Evolutionary conservation across 1,140 invertebrate species (phyloP).

Genomic region (Euglossa dilemma): DNA sequence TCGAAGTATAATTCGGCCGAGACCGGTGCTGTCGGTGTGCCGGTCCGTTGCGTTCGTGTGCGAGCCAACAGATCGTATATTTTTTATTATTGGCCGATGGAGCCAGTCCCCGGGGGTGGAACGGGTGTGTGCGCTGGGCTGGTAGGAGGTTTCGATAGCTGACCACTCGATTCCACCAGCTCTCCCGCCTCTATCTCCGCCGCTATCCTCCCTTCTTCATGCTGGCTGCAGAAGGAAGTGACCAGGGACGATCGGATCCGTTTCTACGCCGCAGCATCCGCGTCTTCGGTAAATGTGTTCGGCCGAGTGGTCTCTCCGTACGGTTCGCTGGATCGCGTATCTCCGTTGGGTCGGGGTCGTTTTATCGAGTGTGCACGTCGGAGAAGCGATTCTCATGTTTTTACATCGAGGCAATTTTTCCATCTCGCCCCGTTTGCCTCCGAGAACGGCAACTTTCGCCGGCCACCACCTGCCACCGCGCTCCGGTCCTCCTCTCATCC

Average conservation of each 20-base stretch:
- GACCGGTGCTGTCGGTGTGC: conserved; percentile 56
- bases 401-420: conserved; percentile 83
- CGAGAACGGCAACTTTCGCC: conserved; percentile 69
- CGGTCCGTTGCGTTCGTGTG: conserved; percentile 61
- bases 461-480: conserved; percentile 46
- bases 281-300: conserved; percentile 34
- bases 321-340: conserved; percentile 67
- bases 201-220: conserved; percentile 37
- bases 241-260: conserved; percentile 41
- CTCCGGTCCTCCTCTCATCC: conserved; percentile 40
- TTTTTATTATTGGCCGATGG: conserved; percentile 80
- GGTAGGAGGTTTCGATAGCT: conserved; percentile 77
- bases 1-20: conserved; percentile 78
- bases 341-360: conserved; percentile 69
- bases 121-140: background rate
- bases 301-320: conserved; percentile 44
- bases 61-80: conserved; percentile 74
- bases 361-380: conserved; percentile 80
- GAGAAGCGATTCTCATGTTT: conserved; percentile 81
- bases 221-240: conserved; percentile 56
- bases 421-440: conserved; percentile 79
- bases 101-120: conserved; percentile 60
- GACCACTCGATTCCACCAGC: conserved; percentile 77
- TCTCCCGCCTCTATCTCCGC: conserved; percentile 25
- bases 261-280: conserved; percentile 49